Percentiles rank a stretch among this genome's conserved stretches.
phyloP scores from a whole-genome alignment of 1,140 invertebrate genomes.

The Magallana ariakensis region DNA sequence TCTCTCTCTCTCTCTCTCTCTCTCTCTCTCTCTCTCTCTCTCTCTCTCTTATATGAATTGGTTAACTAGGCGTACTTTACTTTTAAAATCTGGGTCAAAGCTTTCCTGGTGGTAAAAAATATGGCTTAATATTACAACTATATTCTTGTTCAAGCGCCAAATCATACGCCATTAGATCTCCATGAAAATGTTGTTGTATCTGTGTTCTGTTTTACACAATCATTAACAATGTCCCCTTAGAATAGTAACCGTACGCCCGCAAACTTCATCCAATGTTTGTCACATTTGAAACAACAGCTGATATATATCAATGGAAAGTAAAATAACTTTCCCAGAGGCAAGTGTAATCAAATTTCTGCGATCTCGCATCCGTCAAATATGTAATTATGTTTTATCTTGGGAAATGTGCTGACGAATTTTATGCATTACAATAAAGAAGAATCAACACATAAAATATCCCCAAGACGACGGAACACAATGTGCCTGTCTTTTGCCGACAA shows the following conservation, averaged over 20 bases:
- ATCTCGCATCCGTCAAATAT: neutral
- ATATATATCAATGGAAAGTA: neutral
- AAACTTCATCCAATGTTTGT: neutral
- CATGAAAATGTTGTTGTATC: no score
- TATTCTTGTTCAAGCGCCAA: no score
- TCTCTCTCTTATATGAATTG: no score
- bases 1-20: no score
- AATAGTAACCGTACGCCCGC: neutral
- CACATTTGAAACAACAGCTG: neutral
- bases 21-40: no score
- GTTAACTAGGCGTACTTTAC: no score
- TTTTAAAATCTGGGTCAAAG: no score
- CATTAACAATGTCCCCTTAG: no score
- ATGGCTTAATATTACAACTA: no score
- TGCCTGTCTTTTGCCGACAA: neutral
- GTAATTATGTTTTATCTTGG: neutral
- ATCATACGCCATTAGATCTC: no score
- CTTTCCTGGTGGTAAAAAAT: no score
- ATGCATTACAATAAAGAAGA: neutral
- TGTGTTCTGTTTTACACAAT: no score
- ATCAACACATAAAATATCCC: slow-evolving; percentile 7
- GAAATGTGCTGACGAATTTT: neutral
- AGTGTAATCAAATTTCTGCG: neutral
- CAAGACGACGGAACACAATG: neutral
- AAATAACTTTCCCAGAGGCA: neutral